These are phyloP conservation scores for Acleris laterana DNA, from an alignment of 2,888 invertebrate species.

Conservation along the genomic window DNA sequence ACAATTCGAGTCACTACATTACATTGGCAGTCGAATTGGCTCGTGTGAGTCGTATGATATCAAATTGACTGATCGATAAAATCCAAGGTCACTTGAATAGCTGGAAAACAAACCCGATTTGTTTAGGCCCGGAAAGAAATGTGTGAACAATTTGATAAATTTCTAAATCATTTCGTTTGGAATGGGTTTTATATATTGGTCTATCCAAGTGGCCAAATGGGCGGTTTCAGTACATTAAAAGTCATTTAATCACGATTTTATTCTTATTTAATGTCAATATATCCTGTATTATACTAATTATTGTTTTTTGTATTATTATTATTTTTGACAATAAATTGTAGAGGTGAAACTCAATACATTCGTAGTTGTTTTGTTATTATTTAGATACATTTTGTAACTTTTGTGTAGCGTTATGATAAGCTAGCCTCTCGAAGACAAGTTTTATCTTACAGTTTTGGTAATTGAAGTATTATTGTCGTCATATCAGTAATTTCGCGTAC, in stretches of 20 bases:
- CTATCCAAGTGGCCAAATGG: background rate
- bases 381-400: slow-evolving; percentile 16
- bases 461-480: slow-evolving; percentile 36
- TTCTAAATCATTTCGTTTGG: no score
- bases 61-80: no score
- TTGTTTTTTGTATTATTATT: slow-evolving; percentile 18
- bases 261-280: slow-evolving; percentile 13
- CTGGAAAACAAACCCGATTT: no score
- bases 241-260: slow-evolving; percentile 20
- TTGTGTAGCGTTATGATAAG: slow-evolving; percentile 27
- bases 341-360: slow-evolving; percentile 24
- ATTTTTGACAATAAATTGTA: background rate
- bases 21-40: no score
- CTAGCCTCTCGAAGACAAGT: slow-evolving; percentile 28
- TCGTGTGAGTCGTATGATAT: no score
- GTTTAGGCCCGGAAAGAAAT: no score
- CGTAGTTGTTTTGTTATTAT: slow-evolving; percentile 24
- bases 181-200: slow-evolving; percentile 5
- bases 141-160: no score
- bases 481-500: slow-evolving; percentile 27
- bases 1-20: no score
- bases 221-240: background rate
- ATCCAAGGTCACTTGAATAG: no score
- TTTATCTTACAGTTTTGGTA: slow-evolving; percentile 12
- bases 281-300: slow-evolving; percentile 8